Evolutionary conservation across 2,888 invertebrate genomes (phyloP).

Genomic region (Bellardia bayeri): DNA sequence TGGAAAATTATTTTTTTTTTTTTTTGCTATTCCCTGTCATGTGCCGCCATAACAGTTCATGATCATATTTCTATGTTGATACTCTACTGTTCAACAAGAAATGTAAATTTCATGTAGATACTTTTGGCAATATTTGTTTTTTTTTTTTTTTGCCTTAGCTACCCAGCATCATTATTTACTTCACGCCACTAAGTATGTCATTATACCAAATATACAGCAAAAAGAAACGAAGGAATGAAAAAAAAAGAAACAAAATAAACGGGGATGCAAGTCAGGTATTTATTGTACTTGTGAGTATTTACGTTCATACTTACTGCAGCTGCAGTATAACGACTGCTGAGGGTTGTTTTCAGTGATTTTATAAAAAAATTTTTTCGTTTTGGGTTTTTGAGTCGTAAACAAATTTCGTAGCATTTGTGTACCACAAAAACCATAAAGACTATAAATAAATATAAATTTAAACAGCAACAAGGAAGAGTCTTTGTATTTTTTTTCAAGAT

Average conservation of each 20-base stretch:
- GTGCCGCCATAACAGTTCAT: constrained; percentile 36
- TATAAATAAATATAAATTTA: constrained; percentile 70
- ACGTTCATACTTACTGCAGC: constrained; percentile 33
- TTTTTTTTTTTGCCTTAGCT: constrained; percentile 13
- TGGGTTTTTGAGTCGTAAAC: constrained; percentile 63
- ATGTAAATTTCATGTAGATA: constrained; percentile 65
- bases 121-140: constrained; percentile 24
- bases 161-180: constrained; percentile 67
- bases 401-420: constrained; percentile 67
- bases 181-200: constrained; percentile 62
- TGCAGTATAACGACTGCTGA: constrained; percentile 41
- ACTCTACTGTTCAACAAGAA: constrained; percentile 36
- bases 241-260: not conserved
- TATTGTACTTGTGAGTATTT: constrained; percentile 40
- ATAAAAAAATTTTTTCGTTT: not conserved
- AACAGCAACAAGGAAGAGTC: constrained; percentile 21
- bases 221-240: not conserved
- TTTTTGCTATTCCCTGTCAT: constrained; percentile 41
- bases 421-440: constrained; percentile 63
- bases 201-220: constrained; percentile 33
- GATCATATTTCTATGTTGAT: constrained; percentile 51
- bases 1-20: constrained; percentile 36
- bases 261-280: constrained; percentile 53
- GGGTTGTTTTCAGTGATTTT: constrained; percentile 24
- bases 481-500: not conserved